phyloP scores from a whole-genome alignment of 2,888 invertebrate genomes.

The Apoda limacodes region DNA sequence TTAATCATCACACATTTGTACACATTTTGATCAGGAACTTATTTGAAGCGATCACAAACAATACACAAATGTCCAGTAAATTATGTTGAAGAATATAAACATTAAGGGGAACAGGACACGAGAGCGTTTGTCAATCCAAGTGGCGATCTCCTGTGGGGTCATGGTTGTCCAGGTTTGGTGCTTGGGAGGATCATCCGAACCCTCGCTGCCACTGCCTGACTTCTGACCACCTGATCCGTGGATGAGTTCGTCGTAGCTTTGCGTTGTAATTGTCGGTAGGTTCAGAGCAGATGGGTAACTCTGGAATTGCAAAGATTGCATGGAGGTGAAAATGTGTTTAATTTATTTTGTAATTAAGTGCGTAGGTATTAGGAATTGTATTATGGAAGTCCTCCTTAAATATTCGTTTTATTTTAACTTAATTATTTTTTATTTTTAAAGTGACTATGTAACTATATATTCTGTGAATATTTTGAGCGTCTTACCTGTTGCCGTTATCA shows the following conservation, averaged over 20 bases:
- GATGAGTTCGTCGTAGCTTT: slow-evolving; percentile 73
- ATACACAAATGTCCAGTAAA: slow-evolving; percentile 84
- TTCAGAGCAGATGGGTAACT: slow-evolving; percentile 74
- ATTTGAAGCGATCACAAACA: slow-evolving; percentile 42
- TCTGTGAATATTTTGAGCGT: too few relatives aligned
- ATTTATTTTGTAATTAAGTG: too few relatives aligned
- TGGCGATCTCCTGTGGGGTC: slow-evolving; percentile 90
- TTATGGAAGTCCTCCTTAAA: too few relatives aligned
- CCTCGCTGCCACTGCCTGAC: slow-evolving; percentile 45
- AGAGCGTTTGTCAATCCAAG: slow-evolving; percentile 87
- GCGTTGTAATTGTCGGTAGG: slow-evolving; percentile 77
- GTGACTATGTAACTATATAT: too few relatives aligned
- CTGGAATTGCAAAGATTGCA: too few relatives aligned
- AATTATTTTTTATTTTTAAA: too few relatives aligned
- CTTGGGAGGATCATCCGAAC: slow-evolving; percentile 45
- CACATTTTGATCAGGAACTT: slow-evolving; percentile 3
- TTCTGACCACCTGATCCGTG: slow-evolving; percentile 29
- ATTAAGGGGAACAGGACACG: slow-evolving; percentile 81
- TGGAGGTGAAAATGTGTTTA: too few relatives aligned
- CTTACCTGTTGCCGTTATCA: too few relatives aligned
- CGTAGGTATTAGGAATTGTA: too few relatives aligned
- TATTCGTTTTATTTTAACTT: too few relatives aligned
- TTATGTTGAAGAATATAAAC: slow-evolving; percentile 82
- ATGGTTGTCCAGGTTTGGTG: slow-evolving; percentile 79
- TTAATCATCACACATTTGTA: too few relatives aligned